Base-by-base conservation (phyloP, 2,113 vertebrate genomes). In the Genyomyrus donnyi region DNA sequence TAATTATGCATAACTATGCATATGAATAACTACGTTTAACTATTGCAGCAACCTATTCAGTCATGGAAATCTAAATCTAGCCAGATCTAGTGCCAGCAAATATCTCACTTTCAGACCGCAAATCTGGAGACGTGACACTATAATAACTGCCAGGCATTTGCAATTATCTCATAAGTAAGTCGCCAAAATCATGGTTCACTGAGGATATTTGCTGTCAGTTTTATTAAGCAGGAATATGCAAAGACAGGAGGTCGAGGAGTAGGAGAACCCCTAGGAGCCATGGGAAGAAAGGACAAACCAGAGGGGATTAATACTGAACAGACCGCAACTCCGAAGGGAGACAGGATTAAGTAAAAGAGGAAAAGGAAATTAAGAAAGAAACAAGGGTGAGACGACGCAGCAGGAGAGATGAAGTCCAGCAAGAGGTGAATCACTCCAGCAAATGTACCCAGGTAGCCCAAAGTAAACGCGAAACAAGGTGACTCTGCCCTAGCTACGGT, bases 261-360 rank as follows among this genome's bases (percentile, higher is more conserved):
- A 83, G 50, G 74, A 89, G 31, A n/a, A 46, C 35, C 19, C 35
- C 10, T 50, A 83, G 74, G 27, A 13, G 49, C 74, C 49, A 39
- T 11, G 15, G 49, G 27, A 15, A 52, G 88, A 42, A 62, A 53
- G 49, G 77, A 10, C 48, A 39, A 35, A 89, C 70, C 9, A 56
- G 88, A n/a, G 88, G 58, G 88, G 49, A 89, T 83, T 89, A 83
- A 83, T 17, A 8, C 46, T 56, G 48, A 83, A 89, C 88, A 89
- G 48, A 83, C 70, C 88, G 50, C 17, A 15, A 53, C 74, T 84
- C 88, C 74, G 3, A 83, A n/a, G 88, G 70, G 70, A 83, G 88
- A 50, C 70, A 52, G 88, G 74, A 89, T 89, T 89, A 83, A 89
- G 46, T 80, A 27, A 83, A 83, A 42, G 48, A 50, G 39, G 49